Conservation (phyloP, 2,797 vertebrate genomes). For the Pristis pectinata region DNA sequence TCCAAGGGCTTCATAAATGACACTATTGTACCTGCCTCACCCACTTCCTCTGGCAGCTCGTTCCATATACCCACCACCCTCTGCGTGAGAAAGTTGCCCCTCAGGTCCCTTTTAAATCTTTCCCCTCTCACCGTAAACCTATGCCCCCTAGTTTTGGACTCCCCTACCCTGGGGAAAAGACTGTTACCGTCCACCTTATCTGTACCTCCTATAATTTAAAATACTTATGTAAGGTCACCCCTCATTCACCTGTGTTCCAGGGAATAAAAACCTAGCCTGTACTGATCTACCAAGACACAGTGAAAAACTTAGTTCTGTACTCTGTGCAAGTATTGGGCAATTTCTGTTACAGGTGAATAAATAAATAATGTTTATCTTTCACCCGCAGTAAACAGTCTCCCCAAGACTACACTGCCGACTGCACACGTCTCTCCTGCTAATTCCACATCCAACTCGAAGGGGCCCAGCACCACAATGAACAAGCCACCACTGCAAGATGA, state of each 20-base stretch:
- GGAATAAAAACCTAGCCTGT: background rate
- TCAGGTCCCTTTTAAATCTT: too few species aligned
- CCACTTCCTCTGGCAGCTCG: too few species aligned
- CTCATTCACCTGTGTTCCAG: background rate
- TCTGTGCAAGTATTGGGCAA: too few species aligned
- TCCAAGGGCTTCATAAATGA: too few species aligned
- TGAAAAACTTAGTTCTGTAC: too few species aligned
- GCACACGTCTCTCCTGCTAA: slow-evolving; percentile 54
- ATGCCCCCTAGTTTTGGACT: too few species aligned
- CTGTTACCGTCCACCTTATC: background rate
- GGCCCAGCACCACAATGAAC: slow-evolving; percentile 41
- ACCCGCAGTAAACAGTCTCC: background rate
- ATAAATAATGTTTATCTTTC: background rate
- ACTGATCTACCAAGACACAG: background rate
- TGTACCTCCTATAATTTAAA: background rate
- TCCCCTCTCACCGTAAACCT: too few species aligned
- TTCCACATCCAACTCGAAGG: slow-evolving; percentile 50
- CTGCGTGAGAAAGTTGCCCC: too few species aligned
- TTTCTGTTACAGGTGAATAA: too few species aligned
- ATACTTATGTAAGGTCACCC: background rate
- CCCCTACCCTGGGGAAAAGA: background rate
- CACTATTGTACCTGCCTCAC: too few species aligned
- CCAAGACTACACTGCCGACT: background rate
- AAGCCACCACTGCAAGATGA: slow-evolving; percentile 62
- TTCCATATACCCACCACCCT: too few species aligned